Conservation (phyloP, 2,888 invertebrate species). For the Conchocele bisecta region DNA sequence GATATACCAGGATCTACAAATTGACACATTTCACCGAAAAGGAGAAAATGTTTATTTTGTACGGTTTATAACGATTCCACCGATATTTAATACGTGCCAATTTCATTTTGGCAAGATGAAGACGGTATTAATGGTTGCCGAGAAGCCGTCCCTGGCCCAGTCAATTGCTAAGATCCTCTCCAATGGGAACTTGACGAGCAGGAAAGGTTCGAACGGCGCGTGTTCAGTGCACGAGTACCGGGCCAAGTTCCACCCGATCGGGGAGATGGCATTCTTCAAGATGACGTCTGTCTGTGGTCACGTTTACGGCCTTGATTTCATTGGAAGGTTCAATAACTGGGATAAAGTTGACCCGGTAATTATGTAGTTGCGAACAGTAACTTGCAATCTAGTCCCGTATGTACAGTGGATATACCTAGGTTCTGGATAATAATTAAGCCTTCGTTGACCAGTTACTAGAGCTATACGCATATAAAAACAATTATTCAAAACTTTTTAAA, state of each 20-base stretch:
- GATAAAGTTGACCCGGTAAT: constrained; percentile 97
- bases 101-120: constrained; percentile 77
- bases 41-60: no score
- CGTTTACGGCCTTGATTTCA: constrained; percentile 97
- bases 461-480: no score
- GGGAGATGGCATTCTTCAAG: constrained; percentile 84
- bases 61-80: no score
- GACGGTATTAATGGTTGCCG: constrained; percentile 95
- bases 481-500: no score
- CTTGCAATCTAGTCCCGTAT: no score
- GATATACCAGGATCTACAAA: no score
- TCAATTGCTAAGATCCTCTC: constrained; percentile 97
- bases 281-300: constrained; percentile 99
- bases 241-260: constrained; percentile 76
- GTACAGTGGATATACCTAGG: no score
- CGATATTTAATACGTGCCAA: no score
- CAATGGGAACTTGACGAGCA: constrained; percentile 89
- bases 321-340: constrained; percentile 97
- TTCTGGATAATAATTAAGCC: no score
- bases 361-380: no score
- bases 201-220: constrained; percentile 94
- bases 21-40: no score
- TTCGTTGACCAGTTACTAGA: no score
- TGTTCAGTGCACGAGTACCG: constrained; percentile 98
- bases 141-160: constrained; percentile 98